Evolutionary conservation across 2,888 invertebrate genomes (phyloP).

Genomic region (Leptopilina syphax): DNA sequence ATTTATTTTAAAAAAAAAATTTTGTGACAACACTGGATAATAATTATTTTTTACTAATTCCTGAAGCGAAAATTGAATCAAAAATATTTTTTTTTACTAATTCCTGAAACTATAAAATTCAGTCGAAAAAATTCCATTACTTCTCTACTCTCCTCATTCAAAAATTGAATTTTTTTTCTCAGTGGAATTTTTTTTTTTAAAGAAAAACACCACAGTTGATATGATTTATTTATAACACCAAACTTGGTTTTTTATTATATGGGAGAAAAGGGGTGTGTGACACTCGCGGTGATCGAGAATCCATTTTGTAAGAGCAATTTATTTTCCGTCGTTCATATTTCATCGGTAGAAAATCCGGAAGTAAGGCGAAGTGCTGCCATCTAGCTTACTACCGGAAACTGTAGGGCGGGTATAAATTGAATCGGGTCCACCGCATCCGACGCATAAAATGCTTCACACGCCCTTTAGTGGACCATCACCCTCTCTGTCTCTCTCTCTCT

Average conservation of each 20-base stretch:
- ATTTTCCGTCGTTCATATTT: conserved; percentile 55
- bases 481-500: conserved; percentile 41
- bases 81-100: too few species aligned
- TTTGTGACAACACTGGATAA: too few species aligned
- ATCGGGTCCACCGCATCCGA: conserved; percentile 69
- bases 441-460: conserved; percentile 72
- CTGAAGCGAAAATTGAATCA: too few species aligned
- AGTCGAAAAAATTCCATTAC: too few species aligned
- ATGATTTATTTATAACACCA: conserved; percentile 7
- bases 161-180: too few species aligned
- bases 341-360: conserved; percentile 63
- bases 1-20: too few species aligned
- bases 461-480: conserved; percentile 69
- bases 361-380: conserved; percentile 66
- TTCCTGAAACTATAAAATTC: too few species aligned
- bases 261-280: conserved; percentile 52
- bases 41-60: too few species aligned
- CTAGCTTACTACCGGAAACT: conserved; percentile 64
- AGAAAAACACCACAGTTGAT: too few species aligned
- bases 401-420: conserved; percentile 71
- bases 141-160: too few species aligned
- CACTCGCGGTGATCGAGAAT: conserved; percentile 64
- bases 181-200: too few species aligned
- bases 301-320: conserved; percentile 66
- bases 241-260: not conserved